Conservation (phyloP, 2,113 vertebrate genomes). For the Gavialis gangeticus region DNA sequence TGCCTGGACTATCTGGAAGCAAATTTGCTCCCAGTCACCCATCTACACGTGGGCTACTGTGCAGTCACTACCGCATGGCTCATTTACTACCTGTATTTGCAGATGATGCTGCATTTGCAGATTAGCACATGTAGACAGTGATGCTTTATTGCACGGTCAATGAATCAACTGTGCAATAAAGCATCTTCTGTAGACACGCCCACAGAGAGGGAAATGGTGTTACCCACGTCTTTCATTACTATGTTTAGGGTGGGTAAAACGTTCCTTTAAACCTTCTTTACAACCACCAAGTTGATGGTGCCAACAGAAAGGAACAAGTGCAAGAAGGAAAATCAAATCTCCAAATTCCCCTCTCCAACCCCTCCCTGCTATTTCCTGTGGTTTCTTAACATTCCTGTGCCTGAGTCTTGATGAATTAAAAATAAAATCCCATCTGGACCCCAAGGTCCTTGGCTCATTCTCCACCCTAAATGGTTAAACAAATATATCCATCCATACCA, state of each 20-base stretch:
- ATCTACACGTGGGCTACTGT: too few species aligned
- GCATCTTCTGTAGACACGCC: too few species aligned
- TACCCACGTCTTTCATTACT: not conserved
- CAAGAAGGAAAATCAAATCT: not conserved
- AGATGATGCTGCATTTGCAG: too few species aligned
- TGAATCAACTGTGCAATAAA: too few species aligned
- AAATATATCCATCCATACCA: not conserved
- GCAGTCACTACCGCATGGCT: too few species aligned
- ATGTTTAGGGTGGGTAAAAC: not conserved
- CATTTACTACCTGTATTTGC: too few species aligned
- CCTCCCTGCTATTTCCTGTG: not conserved
- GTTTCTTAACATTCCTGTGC: not conserved
- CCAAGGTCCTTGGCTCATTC: not conserved
- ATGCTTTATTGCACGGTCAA: too few species aligned
- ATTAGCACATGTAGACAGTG: too few species aligned
- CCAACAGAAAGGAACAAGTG: not conserved
- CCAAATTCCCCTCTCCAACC: not conserved
- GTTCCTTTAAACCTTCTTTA: not conserved
- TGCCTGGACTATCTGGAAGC: too few species aligned
- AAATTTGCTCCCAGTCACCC: too few species aligned
- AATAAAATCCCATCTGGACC: not conserved
- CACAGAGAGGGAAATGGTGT: not conserved
- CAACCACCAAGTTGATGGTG: not conserved
- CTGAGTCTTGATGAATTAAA: not conserved
- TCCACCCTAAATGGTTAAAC: not conserved